Evolutionary conservation across 2,888 invertebrate genomes (phyloP).

Genomic region (Iphiclides podalirius): DNA sequence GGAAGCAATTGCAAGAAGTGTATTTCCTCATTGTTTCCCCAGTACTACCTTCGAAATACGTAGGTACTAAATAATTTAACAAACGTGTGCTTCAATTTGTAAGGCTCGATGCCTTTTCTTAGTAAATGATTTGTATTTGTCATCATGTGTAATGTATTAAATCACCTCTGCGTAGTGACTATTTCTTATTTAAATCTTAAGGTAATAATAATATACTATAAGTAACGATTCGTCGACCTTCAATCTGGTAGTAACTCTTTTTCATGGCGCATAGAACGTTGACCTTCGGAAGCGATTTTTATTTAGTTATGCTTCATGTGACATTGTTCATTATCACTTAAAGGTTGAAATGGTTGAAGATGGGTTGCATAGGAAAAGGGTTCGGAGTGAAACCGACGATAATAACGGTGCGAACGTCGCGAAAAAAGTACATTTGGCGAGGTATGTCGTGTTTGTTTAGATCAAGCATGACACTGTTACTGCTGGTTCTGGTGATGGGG

Average conservation of each 20-base stretch:
- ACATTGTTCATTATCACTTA: conserved; percentile 23
- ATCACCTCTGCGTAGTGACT: too few relatives aligned
- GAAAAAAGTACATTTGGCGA: conserved; percentile 54
- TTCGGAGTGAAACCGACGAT: conserved; percentile 52
- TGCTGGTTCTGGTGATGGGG: conserved; percentile 23
- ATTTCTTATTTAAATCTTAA: not conserved
- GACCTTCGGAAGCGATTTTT: not conserved
- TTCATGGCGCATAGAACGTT: not conserved
- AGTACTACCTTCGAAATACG: not conserved
- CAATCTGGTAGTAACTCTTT: not conserved
- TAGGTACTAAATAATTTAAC: not conserved
- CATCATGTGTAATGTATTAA: not conserved
- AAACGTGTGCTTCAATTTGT: too few relatives aligned
- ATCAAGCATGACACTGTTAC: conserved; percentile 24
- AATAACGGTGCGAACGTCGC: conserved; percentile 51
- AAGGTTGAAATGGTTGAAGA: conserved; percentile 36
- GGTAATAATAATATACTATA: not conserved
- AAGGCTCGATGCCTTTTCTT: not conserved
- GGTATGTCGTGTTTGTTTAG: conserved; percentile 42
- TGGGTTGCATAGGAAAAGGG: conserved; percentile 47
- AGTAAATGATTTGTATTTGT: not conserved
- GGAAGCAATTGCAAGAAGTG: not conserved
- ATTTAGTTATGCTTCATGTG: not conserved
- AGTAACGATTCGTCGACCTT: not conserved
- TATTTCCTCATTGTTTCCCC: not conserved